Conservation (phyloP, 1,140 invertebrate species). For the Pararge aegeria region DNA sequence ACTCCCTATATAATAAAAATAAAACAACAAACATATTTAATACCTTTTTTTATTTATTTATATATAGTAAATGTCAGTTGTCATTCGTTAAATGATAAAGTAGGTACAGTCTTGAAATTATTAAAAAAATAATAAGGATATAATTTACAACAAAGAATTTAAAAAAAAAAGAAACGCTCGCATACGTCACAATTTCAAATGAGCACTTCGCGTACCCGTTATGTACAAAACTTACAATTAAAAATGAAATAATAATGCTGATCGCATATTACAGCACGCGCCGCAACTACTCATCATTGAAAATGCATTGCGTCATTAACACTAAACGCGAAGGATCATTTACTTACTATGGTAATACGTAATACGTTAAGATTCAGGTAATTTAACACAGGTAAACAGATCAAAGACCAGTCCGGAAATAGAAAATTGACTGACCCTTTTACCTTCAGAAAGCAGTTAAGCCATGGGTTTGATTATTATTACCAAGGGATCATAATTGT, state of each 20-base stretch:
- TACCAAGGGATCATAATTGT: too few relatives aligned
- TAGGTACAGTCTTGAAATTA: constrained; percentile 75
- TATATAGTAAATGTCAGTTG: constrained; percentile 72
- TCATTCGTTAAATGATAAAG: constrained; percentile 66
- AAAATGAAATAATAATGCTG: constrained; percentile 10
- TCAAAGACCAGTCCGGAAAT: too few relatives aligned
- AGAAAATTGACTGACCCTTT: too few relatives aligned
- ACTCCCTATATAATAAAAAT: constrained; percentile 44
- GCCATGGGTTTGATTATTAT: too few relatives aligned
- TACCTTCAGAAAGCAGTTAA: too few relatives aligned
- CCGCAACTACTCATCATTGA: neutral
- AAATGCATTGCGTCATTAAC: too few relatives aligned
- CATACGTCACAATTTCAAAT: constrained; percentile 20
- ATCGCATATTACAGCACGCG: too few relatives aligned
- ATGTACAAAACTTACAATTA: constrained; percentile 32
- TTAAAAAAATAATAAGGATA: constrained; percentile 58
- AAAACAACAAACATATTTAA: constrained; percentile 51
- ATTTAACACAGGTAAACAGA: too few relatives aligned
- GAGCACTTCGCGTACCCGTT: constrained; percentile 13
- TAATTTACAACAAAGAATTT: constrained; percentile 57
- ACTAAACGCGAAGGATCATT: too few relatives aligned
- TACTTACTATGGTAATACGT: too few relatives aligned
- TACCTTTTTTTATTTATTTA: constrained; percentile 68
- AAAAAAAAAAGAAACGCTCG: constrained; percentile 25
- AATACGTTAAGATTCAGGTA: too few relatives aligned